Base-by-base conservation (phyloP, 2,888 invertebrate genomes). In the Lochmaea capreae region DNA sequence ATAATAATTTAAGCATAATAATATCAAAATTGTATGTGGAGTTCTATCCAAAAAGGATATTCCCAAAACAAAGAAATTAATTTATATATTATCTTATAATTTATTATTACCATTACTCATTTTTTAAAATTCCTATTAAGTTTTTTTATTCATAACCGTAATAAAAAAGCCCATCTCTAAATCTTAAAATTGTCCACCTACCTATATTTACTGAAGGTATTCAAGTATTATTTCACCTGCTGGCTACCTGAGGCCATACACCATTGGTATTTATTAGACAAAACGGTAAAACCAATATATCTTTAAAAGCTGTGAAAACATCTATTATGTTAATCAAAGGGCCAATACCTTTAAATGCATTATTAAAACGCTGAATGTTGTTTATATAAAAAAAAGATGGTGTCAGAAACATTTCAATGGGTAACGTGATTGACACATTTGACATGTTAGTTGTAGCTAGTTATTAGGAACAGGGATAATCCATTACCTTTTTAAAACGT, bases 251-350 rank as follows among this genome's bases (percentile, higher is more conserved):
- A 54, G 67, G 65, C 43, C 63, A 22, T 43, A 65, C 18, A 12
- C 42, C 11, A 18, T 33, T 33, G 59, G 26, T 67, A 54, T 63
- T 61, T 59, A 67, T 65, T 72, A 67, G 72, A 46, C 58, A 59
- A 71, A 72, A 74, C 72, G 16, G 67, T 18, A 76, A 76, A 72
- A 76, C 72, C 73, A 74, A 62, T 76, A 74, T 49, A 72, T 72
- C 69, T 39, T 39, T 67, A 33, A 79, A 83, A 83, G 83, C 82
- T 83, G 83, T 81, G 81, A 83, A 83, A 83, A 83, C 82, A 83
- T 78, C 81, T 78, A 81, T 82, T 81, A 80, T 78, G 79, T 76
- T 83, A 83, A 83, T 83, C 80, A 81, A 74, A 81, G 79, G 81
- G 81, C 79, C 82, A 80, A 80, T 80, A 73, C 77, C 77, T 78